Evolutionary conservation across 2,113 vertebrate species (phyloP).

Genomic region (Tragelaphus imberbis): DNA sequence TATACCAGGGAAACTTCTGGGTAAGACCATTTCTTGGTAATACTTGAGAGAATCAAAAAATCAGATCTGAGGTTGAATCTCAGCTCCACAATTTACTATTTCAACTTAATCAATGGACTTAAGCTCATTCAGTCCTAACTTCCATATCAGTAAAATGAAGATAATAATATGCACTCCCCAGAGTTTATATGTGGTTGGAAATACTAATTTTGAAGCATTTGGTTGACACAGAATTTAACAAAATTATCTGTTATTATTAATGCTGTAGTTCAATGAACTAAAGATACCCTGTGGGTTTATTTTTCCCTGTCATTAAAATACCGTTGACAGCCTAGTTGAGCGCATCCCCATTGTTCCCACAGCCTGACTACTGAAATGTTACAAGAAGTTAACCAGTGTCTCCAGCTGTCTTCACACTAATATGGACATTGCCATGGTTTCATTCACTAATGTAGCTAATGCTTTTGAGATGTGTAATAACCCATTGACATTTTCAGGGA

Average conservation of each 20-base stretch:
- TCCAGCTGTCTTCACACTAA: not conserved
- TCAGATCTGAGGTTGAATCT: not conserved
- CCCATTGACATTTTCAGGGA: not conserved
- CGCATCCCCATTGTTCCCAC: not conserved
- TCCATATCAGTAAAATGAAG: not conserved
- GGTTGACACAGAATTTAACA: not conserved
- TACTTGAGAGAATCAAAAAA: not conserved
- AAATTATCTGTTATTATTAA: not conserved
- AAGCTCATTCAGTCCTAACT: not conserved
- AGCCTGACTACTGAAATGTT: not conserved
- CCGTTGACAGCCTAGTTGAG: not conserved
- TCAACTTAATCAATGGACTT: not conserved
- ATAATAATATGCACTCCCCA: not conserved
- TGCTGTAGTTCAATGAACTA: not conserved
- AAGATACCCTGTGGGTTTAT: not conserved
- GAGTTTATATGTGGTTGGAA: not conserved
- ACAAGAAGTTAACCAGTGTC: not conserved
- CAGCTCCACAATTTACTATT: not conserved
- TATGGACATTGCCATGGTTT: not conserved
- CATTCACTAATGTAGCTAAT: not conserved
- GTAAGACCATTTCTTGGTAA: not conserved
- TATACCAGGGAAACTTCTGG: not conserved
- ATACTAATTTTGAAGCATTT: slow-evolving; percentile 12
- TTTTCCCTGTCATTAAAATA: not conserved
- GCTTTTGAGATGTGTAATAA: not conserved